Base-by-base conservation (phyloP, 2,113 vertebrate species). In the Bettongia penicillata region DNA sequence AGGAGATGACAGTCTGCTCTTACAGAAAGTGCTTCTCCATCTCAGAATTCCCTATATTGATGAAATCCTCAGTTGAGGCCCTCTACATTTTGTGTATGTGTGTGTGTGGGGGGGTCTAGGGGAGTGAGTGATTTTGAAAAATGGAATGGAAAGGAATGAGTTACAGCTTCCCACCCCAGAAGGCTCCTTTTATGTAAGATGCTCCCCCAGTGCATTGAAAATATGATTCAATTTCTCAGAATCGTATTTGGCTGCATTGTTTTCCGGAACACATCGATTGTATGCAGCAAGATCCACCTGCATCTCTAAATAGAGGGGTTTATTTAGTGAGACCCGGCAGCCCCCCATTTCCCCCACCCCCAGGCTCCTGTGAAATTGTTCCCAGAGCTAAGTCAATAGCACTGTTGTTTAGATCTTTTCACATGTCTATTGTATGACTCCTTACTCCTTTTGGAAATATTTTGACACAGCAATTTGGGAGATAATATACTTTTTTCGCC, bases 191-290 rank as follows among this genome's bases (percentile, higher is more conserved):
- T 89, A 49, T 89, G 48, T 37, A 25, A 48, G 53, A 89, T 93
- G 23, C 0, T 94, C 52, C 48, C 19, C 23, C 91, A 61, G 3
- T 89, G 14, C 8, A 93, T 52, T n/a, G 47, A 57, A 91, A 89
- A 89, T 94, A 19, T 91, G n/a, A 90, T 51, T 31, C 51, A 93
- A 49, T 61, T 89, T 89, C 68, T 84, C 68, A 84, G 68, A 84
- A 84, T 84, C n/a, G 68, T 84, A 89, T 96, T 91, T 90, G 89
- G 48, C 57, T 31, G 26, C 31, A 93, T 25, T 2, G 51, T 84
- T 52, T 93, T 52, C 9, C n/a, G 51, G 26, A 93, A 93, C 26
- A 50, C 28, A 89, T 94, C 52, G 91, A 68, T 89, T 93, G 53
- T 28, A 61, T 93, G 49, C 89, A 48, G 0, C 26, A 57, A 90